Base-by-base conservation (phyloP, 1,140 invertebrate genomes). In the Tetragnatha versicolor region DNA sequence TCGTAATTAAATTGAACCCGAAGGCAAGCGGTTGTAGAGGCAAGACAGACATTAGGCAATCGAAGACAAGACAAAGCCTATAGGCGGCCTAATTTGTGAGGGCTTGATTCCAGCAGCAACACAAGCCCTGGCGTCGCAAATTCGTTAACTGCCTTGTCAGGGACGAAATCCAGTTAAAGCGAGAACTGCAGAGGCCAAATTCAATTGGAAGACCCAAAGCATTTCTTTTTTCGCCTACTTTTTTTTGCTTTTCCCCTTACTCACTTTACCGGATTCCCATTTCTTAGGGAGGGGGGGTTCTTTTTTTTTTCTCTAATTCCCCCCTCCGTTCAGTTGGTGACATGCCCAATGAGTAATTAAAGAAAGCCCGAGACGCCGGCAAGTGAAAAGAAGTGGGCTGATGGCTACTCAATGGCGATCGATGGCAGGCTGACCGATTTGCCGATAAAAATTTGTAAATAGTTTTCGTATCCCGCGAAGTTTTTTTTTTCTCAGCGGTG, bases 331-430 rank as follows among this genome's bases (percentile, higher is more conserved):
- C 35, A 49, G 55, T 39, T 58, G 70, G 70, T 73, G 70, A 73
- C 70, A 73, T 61, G 70, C 70, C 55, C 70, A 61, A 73, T 73
- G 70, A 73, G 70, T 73, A 73, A 73, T 73, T 73, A 73, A 73
- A 73, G 70, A 60, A 61, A 73, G 70, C 47, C 37, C 37, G 37
- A 33, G n/a, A 1, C 27, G 35, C 10, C 4, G 37, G 27, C 27
- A 31, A 55, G 31, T 37, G 45, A 45, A 53, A 39, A 33, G 45
- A 72, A 51, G 35, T 66, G 69, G 22, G 49, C 33, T 72, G 69
- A 72, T 72, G 49, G 69, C 69, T 72, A 72, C 69, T 72, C 69
- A 53, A 72, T 72, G 55, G 35, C 20, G 27, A 72, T 72, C 69
- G 69, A 72, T 58, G 55, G 39, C 20, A 29, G 20, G 35, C 20